Percentiles rank a stretch among this genome's conserved stretches.
These are phyloP conservation scores for Poeciliopsis prolifica DNA, from an alignment of 2,113 vertebrate species.

Conservation along the genomic window DNA sequence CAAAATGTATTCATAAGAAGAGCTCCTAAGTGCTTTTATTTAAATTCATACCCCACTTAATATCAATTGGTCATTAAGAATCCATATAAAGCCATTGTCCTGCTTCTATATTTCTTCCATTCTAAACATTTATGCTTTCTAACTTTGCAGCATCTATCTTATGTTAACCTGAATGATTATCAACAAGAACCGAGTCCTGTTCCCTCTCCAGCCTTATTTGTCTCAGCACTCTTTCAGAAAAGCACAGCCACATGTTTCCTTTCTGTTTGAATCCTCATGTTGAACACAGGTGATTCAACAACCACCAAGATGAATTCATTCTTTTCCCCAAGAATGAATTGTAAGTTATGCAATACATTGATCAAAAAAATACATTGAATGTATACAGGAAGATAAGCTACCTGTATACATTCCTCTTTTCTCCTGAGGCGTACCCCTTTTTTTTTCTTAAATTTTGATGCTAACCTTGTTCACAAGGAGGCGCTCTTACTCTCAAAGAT, in stretches of 20 bases:
- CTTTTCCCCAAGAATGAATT: not conserved
- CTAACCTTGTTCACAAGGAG: not conserved
- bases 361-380: no score
- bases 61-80: not conserved
- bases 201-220: no score
- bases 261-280: not conserved
- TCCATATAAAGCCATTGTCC: not conserved
- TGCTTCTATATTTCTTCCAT: not conserved
- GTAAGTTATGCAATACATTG: not conserved
- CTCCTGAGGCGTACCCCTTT: not conserved
- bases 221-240: not conserved
- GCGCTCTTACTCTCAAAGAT: not conserved
- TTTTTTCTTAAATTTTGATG: not conserved
- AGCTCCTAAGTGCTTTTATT: not conserved
- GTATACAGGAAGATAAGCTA: not conserved
- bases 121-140: not conserved
- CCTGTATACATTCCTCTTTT: not conserved
- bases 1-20: not conserved
- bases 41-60: not conserved
- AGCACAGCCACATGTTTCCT: not conserved
- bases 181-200: not conserved
- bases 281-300: not conserved
- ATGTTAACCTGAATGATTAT: not conserved
- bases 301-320: not conserved
- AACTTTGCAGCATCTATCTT: not conserved